Conservation (phyloP, 2,113 vertebrate genomes). For the Hemibagrus wyckioides region DNA sequence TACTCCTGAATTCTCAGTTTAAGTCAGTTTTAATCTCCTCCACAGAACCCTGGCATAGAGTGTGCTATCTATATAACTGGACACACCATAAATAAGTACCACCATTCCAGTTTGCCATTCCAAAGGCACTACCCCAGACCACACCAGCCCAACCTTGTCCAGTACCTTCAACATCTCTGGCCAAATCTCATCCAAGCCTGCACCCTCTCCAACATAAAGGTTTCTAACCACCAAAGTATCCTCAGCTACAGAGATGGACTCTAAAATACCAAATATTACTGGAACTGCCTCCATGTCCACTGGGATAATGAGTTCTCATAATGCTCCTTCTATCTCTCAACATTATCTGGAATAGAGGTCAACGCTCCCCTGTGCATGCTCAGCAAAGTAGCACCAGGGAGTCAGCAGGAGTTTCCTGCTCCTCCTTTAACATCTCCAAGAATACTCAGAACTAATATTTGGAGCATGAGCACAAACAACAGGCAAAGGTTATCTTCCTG, state of each 20-base stretch:
- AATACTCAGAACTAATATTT: too few species aligned
- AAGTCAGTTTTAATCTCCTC: not conserved
- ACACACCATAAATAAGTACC: not conserved
- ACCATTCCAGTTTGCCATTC: not conserved
- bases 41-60: not conserved
- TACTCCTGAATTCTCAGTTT: not conserved
- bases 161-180: not conserved
- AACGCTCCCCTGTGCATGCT: not conserved
- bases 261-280: not conserved
- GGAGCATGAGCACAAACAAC: not conserved
- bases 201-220: not conserved
- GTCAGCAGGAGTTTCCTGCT: not conserved
- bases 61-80: not conserved
- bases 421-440: not conserved
- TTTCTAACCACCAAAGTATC: not conserved
- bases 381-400: not conserved
- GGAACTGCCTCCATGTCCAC: not conserved
- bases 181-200: not conserved
- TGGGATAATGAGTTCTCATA: not conserved
- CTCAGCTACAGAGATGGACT: not conserved
- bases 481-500: not conserved
- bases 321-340: not conserved
- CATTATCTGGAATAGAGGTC: not conserved
- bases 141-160: not conserved
- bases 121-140: not conserved